Evolutionary conservation across 2,113 vertebrate species (phyloP), one percentile per base, ranked within the genome.

Genomic region (Paedocypris sp.): DNA sequence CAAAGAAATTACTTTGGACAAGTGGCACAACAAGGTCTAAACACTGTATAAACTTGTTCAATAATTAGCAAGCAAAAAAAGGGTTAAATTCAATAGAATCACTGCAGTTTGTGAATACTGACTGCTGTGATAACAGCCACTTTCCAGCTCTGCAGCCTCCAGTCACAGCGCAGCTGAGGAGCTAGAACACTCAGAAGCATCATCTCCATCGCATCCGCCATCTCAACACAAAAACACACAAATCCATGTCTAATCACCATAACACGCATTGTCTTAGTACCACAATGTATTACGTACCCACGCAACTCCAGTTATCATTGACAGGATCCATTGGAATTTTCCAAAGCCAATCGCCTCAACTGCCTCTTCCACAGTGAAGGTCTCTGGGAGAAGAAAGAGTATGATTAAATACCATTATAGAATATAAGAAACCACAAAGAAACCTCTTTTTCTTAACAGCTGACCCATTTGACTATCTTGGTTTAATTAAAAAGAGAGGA

Each of bases 181-280:
- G 91, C 91, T 57, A 95, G 82, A 78, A 99, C 94, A 67, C 93
- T 97, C 35, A 99, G 87, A 50, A 99, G 96, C 94, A 99, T 98
- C 95, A 99, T 99, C 79, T 99, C 95, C 94, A 98, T 99, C 70
- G 95, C 92, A 59, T 99, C 95, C 1, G 94, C 94, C 95, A 99
- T 99, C 95, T 99, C 68, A 62, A 56, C 46, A 68, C 23, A 70
- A 54, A 51, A 62, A 63, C 5, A 31, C 9, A n/a, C n/a, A n/a
- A n/a, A n/a, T n/a, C n/a, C n/a, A n/a, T n/a, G n/a, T n/a, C n/a
- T n/a, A n/a, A n/a, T n/a, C n/a, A n/a, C n/a, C n/a, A n/a, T n/a
- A n/a, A n/a, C n/a, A n/a, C n/a, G n/a, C n/a, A n/a, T n/a, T n/a
- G n/a, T n/a, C n/a, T n/a, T n/a, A n/a, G n/a, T n/a, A n/a, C n/a